Evolutionary conservation across 2,888 invertebrate genomes (phyloP).

Genomic region (Graphium colonna): DNA sequence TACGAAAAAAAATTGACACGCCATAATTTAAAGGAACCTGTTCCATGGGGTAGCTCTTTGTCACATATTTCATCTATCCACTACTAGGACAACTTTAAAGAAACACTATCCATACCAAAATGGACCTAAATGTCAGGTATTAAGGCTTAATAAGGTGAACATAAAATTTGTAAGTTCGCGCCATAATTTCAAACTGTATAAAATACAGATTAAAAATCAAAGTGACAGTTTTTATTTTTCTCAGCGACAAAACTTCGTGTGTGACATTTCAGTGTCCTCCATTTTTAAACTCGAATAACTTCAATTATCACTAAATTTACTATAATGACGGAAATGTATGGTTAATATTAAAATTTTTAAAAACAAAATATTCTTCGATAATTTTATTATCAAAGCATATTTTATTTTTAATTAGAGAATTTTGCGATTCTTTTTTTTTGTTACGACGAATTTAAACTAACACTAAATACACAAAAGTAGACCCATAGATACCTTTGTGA

Average conservation of each 20-base stretch:
- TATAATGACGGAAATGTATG: too few relatives aligned
- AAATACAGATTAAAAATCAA: slow-evolving; percentile 22
- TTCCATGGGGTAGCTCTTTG: slow-evolving; percentile 58
- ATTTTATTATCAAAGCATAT: too few relatives aligned
- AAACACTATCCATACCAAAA: not conserved
- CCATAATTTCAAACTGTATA: slow-evolving; percentile 22
- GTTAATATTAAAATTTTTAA: too few relatives aligned
- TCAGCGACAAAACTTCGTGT: not conserved
- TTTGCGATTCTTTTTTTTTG: too few relatives aligned
- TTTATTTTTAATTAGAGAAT: too few relatives aligned
- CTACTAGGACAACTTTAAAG: slow-evolving; percentile 21
- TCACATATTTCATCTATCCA: slow-evolving; percentile 35
- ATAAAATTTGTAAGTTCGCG: not conserved
- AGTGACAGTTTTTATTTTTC: slow-evolving; percentile 24
- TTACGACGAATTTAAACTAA: slow-evolving; percentile 20
- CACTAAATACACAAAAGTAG: not conserved
- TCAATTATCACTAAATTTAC: too few relatives aligned
- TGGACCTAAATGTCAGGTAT: not conserved
- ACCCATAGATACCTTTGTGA: slow-evolving; percentile 1
- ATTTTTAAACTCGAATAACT: too few relatives aligned
- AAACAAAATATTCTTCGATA: too few relatives aligned
- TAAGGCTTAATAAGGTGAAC: slow-evolving; percentile 7
- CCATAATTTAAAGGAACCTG: slow-evolving; percentile 74
- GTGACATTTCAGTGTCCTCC: too few relatives aligned
- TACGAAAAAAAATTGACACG: slow-evolving; percentile 51